Evolutionary conservation across 1,140 invertebrate species (phyloP), one percentile per base, ranked within the genome.

Genomic region (Microplitis mediator): DNA sequence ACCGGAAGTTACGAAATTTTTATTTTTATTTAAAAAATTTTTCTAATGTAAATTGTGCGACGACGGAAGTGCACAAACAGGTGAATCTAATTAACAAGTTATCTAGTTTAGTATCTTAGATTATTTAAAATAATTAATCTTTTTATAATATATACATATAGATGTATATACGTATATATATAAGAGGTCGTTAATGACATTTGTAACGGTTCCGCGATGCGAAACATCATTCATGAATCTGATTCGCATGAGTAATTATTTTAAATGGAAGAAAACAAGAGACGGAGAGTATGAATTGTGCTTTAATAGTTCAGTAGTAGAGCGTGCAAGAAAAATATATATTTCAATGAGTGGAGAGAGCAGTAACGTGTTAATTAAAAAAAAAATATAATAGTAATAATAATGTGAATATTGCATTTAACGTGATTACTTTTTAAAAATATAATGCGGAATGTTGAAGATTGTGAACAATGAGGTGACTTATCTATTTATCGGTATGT

Each of bases 1-100:
- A 58, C 66, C 66, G 66, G 66, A 68, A 68, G 52, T 58, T 36
- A 16, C 50, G 14, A 54, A 32, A 54, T 68, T 68, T 36, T 50
- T n/a, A 14, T 58, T 52, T n/a, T 16, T 13, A 14, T 9, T 54
- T 5, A 56, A 34, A 4, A 4, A 56, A 3, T 23, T 23, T 23
- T 23, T 23, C 23, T 23, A 23, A 6, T 23, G 16, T 56, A 56
- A 56, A 56, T 56, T 56, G 13, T 14, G 16, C 16, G 34, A 16
- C 14, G 35, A 60, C 58, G 35, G 45, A 69, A 69, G 60, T 54
- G 52, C 14, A 58, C 56, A 4, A 54, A 14, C 5, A 3, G 13
- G 13, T 13, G 56, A 58, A 58, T 58, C 31, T 58, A 58, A 58
- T 58, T 58, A 58, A 16, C 23, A 6, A 6, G 31, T 23, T 58